phyloP scores from a whole-genome alignment of 2,113 vertebrate species.

The Dinomys branickii region DNA sequence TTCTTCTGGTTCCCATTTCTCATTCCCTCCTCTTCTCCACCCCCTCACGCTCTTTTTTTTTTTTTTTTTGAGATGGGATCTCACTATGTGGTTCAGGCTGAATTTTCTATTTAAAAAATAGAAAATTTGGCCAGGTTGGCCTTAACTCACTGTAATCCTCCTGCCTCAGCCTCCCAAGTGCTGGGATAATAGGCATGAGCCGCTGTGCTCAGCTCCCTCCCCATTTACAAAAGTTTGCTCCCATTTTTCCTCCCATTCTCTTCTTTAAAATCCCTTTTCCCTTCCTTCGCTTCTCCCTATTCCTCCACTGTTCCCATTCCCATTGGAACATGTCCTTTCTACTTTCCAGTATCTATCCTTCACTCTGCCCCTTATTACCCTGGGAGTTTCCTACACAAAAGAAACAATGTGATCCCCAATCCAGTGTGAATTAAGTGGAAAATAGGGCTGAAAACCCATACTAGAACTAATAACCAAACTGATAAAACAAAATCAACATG shows the following conservation, averaged over 20 bases:
- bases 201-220: neutral
- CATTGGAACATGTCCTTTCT: neutral
- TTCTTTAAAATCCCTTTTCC: neutral
- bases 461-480: neutral
- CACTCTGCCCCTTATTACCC: neutral
- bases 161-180: neutral
- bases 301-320: neutral
- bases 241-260: neutral
- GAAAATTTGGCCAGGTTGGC: too few relatives aligned
- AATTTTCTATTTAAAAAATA: too few relatives aligned
- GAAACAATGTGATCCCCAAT: neutral
- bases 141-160: neutral
- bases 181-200: neutral
- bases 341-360: neutral
- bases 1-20: neutral
- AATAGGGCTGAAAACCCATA: neutral
- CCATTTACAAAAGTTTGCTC: neutral
- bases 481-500: neutral
- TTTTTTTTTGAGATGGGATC: neutral
- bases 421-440: neutral
- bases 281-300: neutral
- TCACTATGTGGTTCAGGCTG: neutral
- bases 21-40: neutral
- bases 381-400: neutral
- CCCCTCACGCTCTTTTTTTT: too few relatives aligned